A percentile compares a stretch with the other conserved stretches of the same genome.
These are phyloP conservation scores for Haliclona indistincta DNA, from an alignment of 37 sponge, comb jelly and placozoan genomes.

Conservation along the genomic window DNA sequence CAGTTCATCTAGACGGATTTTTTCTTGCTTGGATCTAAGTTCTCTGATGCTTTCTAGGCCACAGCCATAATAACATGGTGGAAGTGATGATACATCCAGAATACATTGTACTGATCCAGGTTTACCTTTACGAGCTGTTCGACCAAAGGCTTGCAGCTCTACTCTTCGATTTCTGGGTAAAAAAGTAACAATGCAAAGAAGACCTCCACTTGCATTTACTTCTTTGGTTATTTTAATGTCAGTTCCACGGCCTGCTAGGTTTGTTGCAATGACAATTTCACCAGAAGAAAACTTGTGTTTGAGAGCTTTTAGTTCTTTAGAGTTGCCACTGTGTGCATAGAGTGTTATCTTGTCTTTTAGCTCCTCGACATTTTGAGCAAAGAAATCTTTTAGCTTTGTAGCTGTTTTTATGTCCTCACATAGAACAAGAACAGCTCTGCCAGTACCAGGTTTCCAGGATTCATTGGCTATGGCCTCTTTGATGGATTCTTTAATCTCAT, in stretches of 20 bases:
- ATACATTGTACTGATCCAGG: conserved; percentile 13
- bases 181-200: conserved; percentile 13
- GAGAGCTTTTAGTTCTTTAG: background rate
- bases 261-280: conserved; percentile 33
- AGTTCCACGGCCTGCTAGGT: conserved; percentile 34
- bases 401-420: conserved; percentile 32
- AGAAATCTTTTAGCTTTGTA: background rate
- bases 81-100: background rate
- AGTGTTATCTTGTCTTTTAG: background rate
- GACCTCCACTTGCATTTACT: conserved; percentile 20
- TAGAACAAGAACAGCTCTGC: conserved; percentile 12
- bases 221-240: background rate
- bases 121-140: conserved; percentile 22
- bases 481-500: background rate
- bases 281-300: too few species aligned
- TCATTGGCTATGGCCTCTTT: background rate
- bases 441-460: background rate
- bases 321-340: background rate
- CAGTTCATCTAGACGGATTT: background rate
- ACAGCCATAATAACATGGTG: background rate
- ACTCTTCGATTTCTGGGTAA: conserved; percentile 18
- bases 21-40: conserved; percentile 2
- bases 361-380: conserved; percentile 3
- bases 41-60: background rate
- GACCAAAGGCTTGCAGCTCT: conserved; percentile 46